Evolutionary conservation across 2,888 invertebrate species (phyloP), one percentile per base, ranked within the genome.

Genomic region (Lordiphosa andalusiaca): DNA sequence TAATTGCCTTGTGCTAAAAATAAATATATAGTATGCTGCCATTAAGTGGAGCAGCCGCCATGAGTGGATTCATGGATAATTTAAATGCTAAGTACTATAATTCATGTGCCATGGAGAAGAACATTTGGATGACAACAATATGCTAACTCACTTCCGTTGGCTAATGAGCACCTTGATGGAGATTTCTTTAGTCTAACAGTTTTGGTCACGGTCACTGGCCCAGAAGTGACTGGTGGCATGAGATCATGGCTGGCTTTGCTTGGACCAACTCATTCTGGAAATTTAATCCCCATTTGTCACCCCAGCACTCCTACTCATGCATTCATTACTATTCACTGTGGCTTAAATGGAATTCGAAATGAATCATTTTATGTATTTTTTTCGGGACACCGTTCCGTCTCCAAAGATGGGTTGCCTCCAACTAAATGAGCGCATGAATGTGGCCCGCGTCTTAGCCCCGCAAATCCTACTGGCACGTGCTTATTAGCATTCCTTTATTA

Each of bases 381-480:
- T 41, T 33, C 7, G 30, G 30, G 30, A 30, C 9, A 10, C 3
- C 9, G 9, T 30, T 30, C 3, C 30, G 9, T 9, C 10, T 30
- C 30, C 38, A 12, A 36, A 44, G 83, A 78, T 78, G 16, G 16
- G 16, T 16, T 16, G 16, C 16, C 60, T 3, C 21, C 30, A 64
- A 59, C 69, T 75, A 74, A 71, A 67, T 68, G 54, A 62, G 57
- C 75, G 52, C 42, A 54, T 55, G 42, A 71, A 67, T 63, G 64
- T 67, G 63, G 52, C 54, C 41, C 23, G 42, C 35, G 55, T 55
- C 63, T 47, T 50, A 37, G 47, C 53, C 84, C 65, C 53, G 63
- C 76, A 75, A 76, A 77, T 77, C 77, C 76, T 41, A 47, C 49
- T 46, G 54, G 70, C 84, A 73, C 84, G 77, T 77, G 81, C 72